Evolutionary conservation across 2,113 vertebrate genomes (phyloP).

Genomic region (Oreochromis spilurus): DNA sequence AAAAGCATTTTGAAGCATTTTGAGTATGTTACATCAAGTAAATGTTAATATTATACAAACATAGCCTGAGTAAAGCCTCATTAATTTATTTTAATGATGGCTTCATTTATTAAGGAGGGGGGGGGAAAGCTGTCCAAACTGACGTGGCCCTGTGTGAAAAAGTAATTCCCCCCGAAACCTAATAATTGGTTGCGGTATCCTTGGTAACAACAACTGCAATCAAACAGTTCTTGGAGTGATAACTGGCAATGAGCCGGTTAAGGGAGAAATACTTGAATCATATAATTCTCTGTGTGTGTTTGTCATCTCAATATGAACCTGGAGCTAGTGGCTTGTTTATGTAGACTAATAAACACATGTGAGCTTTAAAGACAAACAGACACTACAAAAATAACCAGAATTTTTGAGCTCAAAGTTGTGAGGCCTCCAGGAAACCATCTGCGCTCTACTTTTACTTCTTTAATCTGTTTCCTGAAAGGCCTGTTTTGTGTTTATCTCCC

Average conservation of each 20-base stretch:
- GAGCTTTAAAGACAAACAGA: too few species aligned
- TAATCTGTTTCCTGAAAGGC: neutral
- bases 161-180: rapidly evolving
- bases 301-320: too few species aligned
- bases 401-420: neutral
- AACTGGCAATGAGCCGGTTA: too few species aligned
- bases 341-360: neutral
- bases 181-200: neutral
- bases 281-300: too few species aligned
- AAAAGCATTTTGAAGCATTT: neutral
- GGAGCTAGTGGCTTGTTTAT: too few species aligned
- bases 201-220: too few species aligned
- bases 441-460: neutral
- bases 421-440: neutral
- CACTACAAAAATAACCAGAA: neutral
- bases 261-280: neutral
- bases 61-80: neutral
- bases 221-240: too few species aligned
- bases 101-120: neutral
- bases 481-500: neutral
- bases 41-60: neutral
- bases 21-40: neutral
- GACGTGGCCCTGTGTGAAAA: neutral
- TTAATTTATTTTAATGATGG: neutral
- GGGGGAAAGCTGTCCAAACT: neutral